Conservation (phyloP, 2,797 vertebrate species). For the Nannoperca australis region DNA sequence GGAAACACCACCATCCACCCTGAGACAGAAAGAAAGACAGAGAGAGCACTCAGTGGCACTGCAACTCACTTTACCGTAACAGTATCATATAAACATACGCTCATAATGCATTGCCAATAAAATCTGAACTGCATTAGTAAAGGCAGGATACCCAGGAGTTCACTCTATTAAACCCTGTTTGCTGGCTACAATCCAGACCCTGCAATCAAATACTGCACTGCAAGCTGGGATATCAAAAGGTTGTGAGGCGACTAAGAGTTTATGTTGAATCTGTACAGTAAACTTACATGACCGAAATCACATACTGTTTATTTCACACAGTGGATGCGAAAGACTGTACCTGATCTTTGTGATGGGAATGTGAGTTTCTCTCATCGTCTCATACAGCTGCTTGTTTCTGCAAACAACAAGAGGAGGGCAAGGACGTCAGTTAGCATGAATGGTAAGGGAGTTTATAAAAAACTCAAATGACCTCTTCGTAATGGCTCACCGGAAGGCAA, state of each 20-base stretch:
- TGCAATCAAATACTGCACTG: conserved; percentile 25
- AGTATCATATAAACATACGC: conserved; percentile 39
- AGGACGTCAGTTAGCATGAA: neutral
- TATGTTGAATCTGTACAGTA: neutral
- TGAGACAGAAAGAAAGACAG: conserved; percentile 60
- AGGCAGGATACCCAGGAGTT: conserved; percentile 7
- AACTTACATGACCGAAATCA: neutral
- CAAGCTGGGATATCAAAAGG: conserved; percentile 9
- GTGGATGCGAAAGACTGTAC: conserved; percentile 72
- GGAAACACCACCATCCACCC: conserved; percentile 95
- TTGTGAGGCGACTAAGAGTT: neutral
- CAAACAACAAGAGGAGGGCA: conserved; percentile 44
- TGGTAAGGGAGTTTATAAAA: neutral
- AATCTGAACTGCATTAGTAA: conserved; percentile 44
- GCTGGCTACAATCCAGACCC: conserved; percentile 30
- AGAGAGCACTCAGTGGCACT: conserved; percentile 29
- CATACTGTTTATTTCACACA: neutral
- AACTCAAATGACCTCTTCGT: neutral
- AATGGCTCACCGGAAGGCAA: conserved; percentile 91
- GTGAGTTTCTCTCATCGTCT: conserved; percentile 88
- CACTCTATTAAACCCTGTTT: conserved; percentile 21
- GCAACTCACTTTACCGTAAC: conserved; percentile 46
- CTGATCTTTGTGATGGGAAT: conserved; percentile 91
- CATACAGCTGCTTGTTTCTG: conserved; percentile 96
- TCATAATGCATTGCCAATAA: conserved; percentile 56